A percentile compares a stretch with the other conserved stretches of the same genome.
Evolutionary conservation across 2,888 invertebrate species (phyloP).

Genomic region (Hypena proboscidalis): DNA sequence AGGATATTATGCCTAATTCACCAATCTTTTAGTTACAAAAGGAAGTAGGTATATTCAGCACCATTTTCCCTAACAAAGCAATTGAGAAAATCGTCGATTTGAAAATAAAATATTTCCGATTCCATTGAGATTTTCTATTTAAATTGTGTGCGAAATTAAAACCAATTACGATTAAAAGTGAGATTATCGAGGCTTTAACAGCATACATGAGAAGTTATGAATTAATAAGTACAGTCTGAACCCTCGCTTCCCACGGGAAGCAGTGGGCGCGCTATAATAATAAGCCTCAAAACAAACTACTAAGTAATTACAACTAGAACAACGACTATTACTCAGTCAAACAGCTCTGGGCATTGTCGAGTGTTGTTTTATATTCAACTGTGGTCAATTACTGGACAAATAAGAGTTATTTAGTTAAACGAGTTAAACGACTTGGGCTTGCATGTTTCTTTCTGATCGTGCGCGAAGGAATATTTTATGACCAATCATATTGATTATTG

Average conservation of each 20-base stretch:
- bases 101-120: background rate
- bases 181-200: slow-evolving; percentile 61
- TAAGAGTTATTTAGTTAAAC: slow-evolving; percentile 46
- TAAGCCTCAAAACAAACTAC: slow-evolving; percentile 78
- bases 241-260: slow-evolving; percentile 67
- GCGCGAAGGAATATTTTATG: slow-evolving; percentile 35
- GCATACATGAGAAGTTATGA: slow-evolving; percentile 67
- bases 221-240: slow-evolving; percentile 70
- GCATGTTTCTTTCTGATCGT: slow-evolving; percentile 30
- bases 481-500: slow-evolving; percentile 40
- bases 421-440: slow-evolving; percentile 45
- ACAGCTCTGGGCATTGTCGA: slow-evolving; percentile 66
- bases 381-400: slow-evolving; percentile 63
- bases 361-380: slow-evolving; percentile 65
- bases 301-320: slow-evolving; percentile 78
- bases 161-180: slow-evolving; percentile 50
- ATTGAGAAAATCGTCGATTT: background rate
- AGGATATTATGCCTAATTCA: slow-evolving; percentile 3
- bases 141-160: slow-evolving; percentile 22
- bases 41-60: background rate
- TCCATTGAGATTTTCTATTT: background rate
- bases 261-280: slow-evolving; percentile 70
- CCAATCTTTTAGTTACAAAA: slow-evolving; percentile 2
- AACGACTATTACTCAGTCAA: slow-evolving; percentile 72
- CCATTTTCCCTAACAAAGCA: background rate